Evolutionary conservation across 2,888 invertebrate species (phyloP), one percentile per base, ranked within the genome.

Genomic region (Leucophenga maculata): DNA sequence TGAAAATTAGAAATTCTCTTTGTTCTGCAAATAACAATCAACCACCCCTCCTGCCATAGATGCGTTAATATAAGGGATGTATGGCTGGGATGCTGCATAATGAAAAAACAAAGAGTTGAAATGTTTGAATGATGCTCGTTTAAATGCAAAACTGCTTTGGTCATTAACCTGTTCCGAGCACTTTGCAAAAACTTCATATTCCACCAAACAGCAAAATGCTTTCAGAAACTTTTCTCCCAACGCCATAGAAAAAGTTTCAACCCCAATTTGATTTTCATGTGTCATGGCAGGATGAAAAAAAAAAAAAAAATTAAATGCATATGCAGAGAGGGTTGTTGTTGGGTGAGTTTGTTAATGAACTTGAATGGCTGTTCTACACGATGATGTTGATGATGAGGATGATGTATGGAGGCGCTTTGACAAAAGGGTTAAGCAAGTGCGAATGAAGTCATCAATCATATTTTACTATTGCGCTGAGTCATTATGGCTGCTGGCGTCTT

Each of bases 361-460:
- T 83, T 76, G 68, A 71, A 18, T 18, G 50, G 14, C n/a, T n/a
- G n/a, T 13, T n/a, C 2, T n/a, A 46, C n/a, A n/a, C n/a, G n/a
- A 16, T 20, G 62, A 4, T 46, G 62, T 16, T n/a, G n/a, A n/a
- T n/a, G n/a, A n/a, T n/a, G n/a, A n/a, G n/a, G 50, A 50, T 26
- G 55, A 44, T 39, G 44, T 20, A 46, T 64, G 57, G 69, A 59
- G 57, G 65, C 55, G 32, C 50, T 69, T 69, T 16, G 52, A 79
- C 79, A 82, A 80, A 80, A 74, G 80, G 81, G 83, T 80, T 80
- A 80, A 80, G n/a, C 83, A 80, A 83, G 81, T 83, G 80, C 79
- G 78, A 80, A 79, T 39, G 39, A 39, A 16, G 50, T 50, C 50
- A 50, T 50, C 50, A 50, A 50, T 50, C 50, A 50, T 50, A n/a